Evolutionary conservation across 2,113 vertebrate species (phyloP).

Genomic region (Engraulis encrasicolus): DNA sequence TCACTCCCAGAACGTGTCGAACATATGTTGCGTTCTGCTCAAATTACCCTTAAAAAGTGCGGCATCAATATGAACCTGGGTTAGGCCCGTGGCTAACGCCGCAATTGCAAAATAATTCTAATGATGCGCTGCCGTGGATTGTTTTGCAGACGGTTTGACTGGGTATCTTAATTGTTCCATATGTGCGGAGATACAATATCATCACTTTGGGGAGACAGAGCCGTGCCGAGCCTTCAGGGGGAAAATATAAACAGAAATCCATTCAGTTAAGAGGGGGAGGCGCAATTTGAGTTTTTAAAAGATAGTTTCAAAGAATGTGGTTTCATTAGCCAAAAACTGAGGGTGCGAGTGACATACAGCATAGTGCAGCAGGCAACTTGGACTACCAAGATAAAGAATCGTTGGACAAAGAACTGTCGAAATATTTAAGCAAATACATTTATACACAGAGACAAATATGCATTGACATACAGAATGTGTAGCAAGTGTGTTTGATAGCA

Average conservation of each 20-base stretch:
- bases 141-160: slow-evolving; percentile 36
- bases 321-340: not conserved
- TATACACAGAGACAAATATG: not conserved
- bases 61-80: slow-evolving; percentile 38
- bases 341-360: not conserved
- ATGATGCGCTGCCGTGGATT: slow-evolving; percentile 36
- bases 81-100: slow-evolving; percentile 48
- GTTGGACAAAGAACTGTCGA: not conserved
- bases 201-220: slow-evolving; percentile 43
- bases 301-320: not conserved
- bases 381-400: slow-evolving; percentile 1
- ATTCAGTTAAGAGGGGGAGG: not conserved
- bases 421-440: not conserved
- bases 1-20: slow-evolving; percentile 36
- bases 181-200: slow-evolving; percentile 38
- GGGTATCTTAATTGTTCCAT: slow-evolving; percentile 45
- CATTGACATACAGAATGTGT: not conserved
- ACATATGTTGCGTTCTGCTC: slow-evolving; percentile 47
- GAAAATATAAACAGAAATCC: not conserved
- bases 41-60: slow-evolving; percentile 34
- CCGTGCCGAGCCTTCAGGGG: not conserved
- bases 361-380: not conserved
- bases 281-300: not conserved
- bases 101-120: slow-evolving; percentile 45
- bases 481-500: too few relatives aligned